A percentile compares a stretch with the other conserved stretches of the same genome.
Evolutionary conservation across 2,888 invertebrate genomes (phyloP).

Genomic region (Gymnosoma rotundatum): DNA sequence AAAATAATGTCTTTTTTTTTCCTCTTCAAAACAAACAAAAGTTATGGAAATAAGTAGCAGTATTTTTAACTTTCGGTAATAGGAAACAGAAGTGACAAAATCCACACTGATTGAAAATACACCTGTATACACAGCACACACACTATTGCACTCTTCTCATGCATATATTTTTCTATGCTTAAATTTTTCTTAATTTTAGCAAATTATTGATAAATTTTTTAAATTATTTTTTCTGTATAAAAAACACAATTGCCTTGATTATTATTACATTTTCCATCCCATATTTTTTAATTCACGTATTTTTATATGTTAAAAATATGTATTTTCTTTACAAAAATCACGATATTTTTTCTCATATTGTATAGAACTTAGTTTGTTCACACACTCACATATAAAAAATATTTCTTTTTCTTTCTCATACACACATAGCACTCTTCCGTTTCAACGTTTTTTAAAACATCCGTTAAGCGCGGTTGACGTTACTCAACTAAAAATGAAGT

Average conservation of each 20-base stretch:
- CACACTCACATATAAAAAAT: background rate
- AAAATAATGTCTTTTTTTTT: background rate
- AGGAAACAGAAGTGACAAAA: conserved; percentile 47
- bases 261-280: conserved; percentile 26
- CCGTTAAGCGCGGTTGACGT: conserved; percentile 59
- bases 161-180: background rate
- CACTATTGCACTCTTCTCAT: conserved; percentile 35
- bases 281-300: conserved; percentile 9
- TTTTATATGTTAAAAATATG: background rate
- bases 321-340: conserved; percentile 29
- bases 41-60: background rate
- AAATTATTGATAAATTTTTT: conserved; percentile 21
- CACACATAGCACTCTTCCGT: conserved; percentile 35
- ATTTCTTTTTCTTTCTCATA: background rate
- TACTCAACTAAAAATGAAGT: conserved; percentile 67
- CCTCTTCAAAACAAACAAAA: background rate
- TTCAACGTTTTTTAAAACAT: conserved; percentile 46
- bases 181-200: conserved; percentile 5
- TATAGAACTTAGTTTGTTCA: conserved; percentile 26
- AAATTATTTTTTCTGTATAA: background rate
- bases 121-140: conserved; percentile 44
- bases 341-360: conserved; percentile 26
- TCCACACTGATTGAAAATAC: conserved; percentile 31
- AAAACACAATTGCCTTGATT: conserved; percentile 18
- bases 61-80: background rate